Evolutionary conservation across 2,113 vertebrate species (phyloP).

Genomic region (Myiagra hebetior): DNA sequence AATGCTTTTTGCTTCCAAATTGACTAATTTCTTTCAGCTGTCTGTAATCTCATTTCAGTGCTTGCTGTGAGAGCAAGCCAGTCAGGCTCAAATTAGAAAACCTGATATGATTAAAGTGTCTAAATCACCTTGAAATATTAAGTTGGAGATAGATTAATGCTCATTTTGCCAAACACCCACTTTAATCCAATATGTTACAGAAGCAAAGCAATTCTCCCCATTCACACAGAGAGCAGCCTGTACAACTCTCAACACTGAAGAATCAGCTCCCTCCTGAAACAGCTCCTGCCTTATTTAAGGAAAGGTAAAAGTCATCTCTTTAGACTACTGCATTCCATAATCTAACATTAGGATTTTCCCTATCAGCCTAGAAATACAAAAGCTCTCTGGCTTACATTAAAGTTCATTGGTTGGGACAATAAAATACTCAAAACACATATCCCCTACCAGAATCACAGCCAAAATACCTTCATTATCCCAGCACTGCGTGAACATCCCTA

Average conservation of each 20-base stretch:
- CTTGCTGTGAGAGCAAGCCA: neutral
- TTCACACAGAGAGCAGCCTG: neutral
- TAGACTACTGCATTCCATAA: neutral
- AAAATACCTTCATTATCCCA: neutral
- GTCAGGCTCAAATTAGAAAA: neutral
- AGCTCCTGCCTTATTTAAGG: neutral
- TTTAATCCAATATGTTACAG: neutral
- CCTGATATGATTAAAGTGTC: neutral
- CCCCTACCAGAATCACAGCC: neutral
- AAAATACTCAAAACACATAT: neutral
- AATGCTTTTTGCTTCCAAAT: neutral
- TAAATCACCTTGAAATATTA: neutral
- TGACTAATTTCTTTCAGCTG: neutral
- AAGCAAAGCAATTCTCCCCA: neutral
- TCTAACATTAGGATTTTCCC: neutral
- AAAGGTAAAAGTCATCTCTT: neutral
- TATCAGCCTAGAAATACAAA: neutral
- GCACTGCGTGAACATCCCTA: fast-evolving
- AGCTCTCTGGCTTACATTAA: neutral
- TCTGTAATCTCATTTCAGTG: neutral
- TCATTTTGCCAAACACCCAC: neutral
- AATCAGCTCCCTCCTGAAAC: neutral
- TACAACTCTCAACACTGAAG: neutral
- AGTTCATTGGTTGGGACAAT: neutral
- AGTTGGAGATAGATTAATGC: neutral